phyloP scores from a whole-genome alignment of 1,140 invertebrate genomes.

The Drosophila auraria region DNA sequence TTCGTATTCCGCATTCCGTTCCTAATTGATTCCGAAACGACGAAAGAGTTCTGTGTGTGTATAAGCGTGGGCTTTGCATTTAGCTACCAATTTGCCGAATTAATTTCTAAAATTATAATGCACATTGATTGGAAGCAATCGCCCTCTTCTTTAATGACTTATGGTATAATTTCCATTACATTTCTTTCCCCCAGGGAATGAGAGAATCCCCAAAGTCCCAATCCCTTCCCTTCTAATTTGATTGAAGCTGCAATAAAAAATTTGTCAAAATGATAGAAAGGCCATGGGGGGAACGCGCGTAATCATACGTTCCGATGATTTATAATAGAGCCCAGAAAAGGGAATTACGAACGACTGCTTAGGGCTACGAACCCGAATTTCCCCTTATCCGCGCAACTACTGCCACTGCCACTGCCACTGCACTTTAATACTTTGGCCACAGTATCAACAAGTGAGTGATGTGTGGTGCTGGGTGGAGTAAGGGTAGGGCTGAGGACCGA shows the following conservation, averaged over 20 bases:
- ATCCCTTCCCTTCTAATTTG: conserved; percentile 46
- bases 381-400: neutral
- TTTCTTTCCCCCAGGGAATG: neutral
- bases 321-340: conserved; percentile 54
- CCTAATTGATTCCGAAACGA: conserved; percentile 57
- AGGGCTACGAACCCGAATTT: conserved; percentile 7
- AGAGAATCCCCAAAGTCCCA: neutral
- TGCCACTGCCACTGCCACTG: conserved; percentile 6
- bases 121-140: conserved; percentile 40
- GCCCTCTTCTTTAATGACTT: conserved; percentile 8
- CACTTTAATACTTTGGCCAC: conserved; percentile 14
- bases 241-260: conserved; percentile 79
- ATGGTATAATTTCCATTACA: conserved; percentile 1
- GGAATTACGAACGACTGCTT: conserved; percentile 45
- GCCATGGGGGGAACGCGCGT: conserved; percentile 23
- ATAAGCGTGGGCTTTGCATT: conserved; percentile 37
- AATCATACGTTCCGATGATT: conserved; percentile 69
- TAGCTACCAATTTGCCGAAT: conserved; percentile 43
- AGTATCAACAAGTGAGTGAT: conserved; percentile 78
- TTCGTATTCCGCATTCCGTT: conserved; percentile 75
- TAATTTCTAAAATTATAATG: conserved; percentile 47
- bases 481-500: neutral
- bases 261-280: conserved; percentile 57
- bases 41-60: neutral
- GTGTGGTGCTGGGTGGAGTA: conserved; percentile 10